These are phyloP conservation scores for Myotis yumanensis DNA, from an alignment of 2,113 vertebrate species.

Conservation along the genomic window DNA sequence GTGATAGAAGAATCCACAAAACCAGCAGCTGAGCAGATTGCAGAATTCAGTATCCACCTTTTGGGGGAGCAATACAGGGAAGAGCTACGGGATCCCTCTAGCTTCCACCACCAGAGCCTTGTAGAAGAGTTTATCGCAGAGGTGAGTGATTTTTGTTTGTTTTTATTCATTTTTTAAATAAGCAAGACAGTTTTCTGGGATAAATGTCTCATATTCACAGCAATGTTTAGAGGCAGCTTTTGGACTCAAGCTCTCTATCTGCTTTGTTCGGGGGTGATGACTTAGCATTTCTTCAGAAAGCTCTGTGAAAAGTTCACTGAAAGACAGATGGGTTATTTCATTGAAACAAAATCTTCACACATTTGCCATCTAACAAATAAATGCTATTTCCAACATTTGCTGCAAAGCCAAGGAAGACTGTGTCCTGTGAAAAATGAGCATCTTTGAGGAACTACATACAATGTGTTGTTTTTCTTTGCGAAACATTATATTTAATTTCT, in stretches of 20 bases:
- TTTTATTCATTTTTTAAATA: background rate
- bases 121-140: slow-evolving; percentile 88
- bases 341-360: background rate
- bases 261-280: background rate
- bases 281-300: slow-evolving; percentile 46
- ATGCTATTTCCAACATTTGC: slow-evolving; percentile 6
- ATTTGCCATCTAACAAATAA: slow-evolving; percentile 31
- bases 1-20: slow-evolving; percentile 77
- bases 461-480: slow-evolving; percentile 33
- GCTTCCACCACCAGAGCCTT: slow-evolving; percentile 82
- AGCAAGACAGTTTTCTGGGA: background rate
- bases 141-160: slow-evolving; percentile 79
- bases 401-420: background rate
- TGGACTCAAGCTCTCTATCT: background rate
- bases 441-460: slow-evolving; percentile 36
- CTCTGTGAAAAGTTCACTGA: slow-evolving; percentile 11
- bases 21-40: slow-evolving; percentile 85
- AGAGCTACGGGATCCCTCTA: slow-evolving; percentile 86
- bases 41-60: slow-evolving; percentile 91
- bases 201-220: background rate
- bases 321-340: slow-evolving; percentile 11
- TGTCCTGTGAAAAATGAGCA: background rate
- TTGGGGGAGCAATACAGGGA: slow-evolving; percentile 84
- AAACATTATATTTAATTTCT: slow-evolving; percentile 22
- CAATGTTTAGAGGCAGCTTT: background rate